Evolutionary conservation across 2,797 vertebrate genomes (phyloP), one percentile per base, ranked within the genome.

Genomic region (Lagodon rhomboides): DNA sequence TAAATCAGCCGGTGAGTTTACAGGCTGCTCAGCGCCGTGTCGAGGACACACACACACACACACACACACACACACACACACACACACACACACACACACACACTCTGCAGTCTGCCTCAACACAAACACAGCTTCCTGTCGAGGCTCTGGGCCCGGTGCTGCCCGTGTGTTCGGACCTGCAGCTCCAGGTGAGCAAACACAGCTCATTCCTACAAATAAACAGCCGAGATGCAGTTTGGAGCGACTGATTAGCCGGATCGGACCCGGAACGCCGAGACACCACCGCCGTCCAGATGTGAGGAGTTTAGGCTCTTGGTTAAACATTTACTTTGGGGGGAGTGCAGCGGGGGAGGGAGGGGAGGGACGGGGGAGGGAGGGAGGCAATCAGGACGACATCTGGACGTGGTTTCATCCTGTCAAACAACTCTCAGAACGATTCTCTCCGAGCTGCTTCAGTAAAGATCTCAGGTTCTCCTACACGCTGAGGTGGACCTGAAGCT

Each of bases 181-280:
- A 83, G 58, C 43, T 88, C 90, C 93, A 95, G 93, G 91, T 95
- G 94, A 89, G 83, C 92, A 95, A 94, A 95, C 89, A 93, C 53
- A 18, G 51, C 77, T 93, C 92, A 95, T 94, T 93, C 88, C 79
- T 89, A 59, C 84, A 95, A 95, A 95, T 93, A 95, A 95, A 94
- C 94, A 94, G 30, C 25, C 1, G 44, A 46, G 74, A 75, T 81
- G 69, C 75, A 63, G 87, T 81, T 87, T 79, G 73, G 79, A 82
- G 16, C 50, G 71, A 34, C 83, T 93, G 93, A 94, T 93, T 93
- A 73, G 73, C 50, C 78, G 86, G 63, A 79, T 73, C 66, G 63
- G 80, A 77, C 68, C 27, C 27, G 27, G 67, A 74, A 73, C 84
- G 22, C 86, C 9, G 1, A 77, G 75, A 64, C 61, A 47, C 76